Conservation (phyloP, 2,888 invertebrate species). For the Xanthorhoe spadicearia region DNA sequence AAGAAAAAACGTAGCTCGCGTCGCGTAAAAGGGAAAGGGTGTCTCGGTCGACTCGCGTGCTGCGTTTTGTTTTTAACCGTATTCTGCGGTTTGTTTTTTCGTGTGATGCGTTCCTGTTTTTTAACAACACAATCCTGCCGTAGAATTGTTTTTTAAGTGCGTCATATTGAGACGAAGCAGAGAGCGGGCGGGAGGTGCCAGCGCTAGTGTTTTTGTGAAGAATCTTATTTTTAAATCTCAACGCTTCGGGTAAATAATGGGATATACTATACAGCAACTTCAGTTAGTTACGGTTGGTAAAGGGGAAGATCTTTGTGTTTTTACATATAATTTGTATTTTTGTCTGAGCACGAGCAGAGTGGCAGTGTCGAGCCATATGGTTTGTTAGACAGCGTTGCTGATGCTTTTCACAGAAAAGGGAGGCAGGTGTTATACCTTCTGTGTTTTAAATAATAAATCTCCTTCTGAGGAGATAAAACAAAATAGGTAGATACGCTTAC, state of each 20-base stretch:
- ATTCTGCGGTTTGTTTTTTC: conserved; percentile 83
- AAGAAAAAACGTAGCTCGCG: conserved; percentile 79
- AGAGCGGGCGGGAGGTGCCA: conserved; percentile 67
- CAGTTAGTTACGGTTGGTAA: conserved; percentile 77
- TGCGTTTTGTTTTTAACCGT: conserved; percentile 81
- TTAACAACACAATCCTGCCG: conserved; percentile 82
- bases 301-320: conserved; percentile 71
- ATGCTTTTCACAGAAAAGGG: conserved; percentile 52
- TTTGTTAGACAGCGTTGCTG: conserved; percentile 67
- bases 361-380: conserved; percentile 70
- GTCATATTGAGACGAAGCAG: conserved; percentile 77
- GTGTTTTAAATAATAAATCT: conserved; percentile 4
- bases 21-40: conserved; percentile 84
- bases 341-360: conserved; percentile 63
- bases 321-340: conserved; percentile 65
- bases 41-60: conserved; percentile 79
- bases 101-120: conserved; percentile 79
- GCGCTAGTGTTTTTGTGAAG: conserved; percentile 69
- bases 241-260: conserved; percentile 72
- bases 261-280: conserved; percentile 69
- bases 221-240: conserved; percentile 79
- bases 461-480: not conserved
- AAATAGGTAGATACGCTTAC: not conserved
- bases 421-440: conserved; percentile 57
- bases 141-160: conserved; percentile 78